A percentile compares a stretch with the other conserved stretches of the same genome.
Evolutionary conservation across 2,888 invertebrate species (phyloP).

Genomic region (Acheta domesticus): DNA sequence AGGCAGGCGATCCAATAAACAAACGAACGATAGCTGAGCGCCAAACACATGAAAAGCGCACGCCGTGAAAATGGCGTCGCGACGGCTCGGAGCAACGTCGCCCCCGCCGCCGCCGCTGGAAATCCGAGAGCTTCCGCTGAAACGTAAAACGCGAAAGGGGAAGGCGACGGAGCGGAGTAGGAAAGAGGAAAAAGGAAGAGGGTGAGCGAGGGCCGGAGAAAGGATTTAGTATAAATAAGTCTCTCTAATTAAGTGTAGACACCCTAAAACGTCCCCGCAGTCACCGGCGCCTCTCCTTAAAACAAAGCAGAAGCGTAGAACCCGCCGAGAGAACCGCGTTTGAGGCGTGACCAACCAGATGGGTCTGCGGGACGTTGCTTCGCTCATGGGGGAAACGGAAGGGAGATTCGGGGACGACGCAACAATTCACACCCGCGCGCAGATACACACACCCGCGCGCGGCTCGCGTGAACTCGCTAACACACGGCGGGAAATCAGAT

Average conservation of each 20-base stretch:
- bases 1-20: background rate
- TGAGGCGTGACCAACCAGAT: too few relatives aligned
- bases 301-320: too few relatives aligned
- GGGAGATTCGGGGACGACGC: too few relatives aligned
- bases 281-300: background rate
- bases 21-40: background rate
- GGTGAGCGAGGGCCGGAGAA: background rate
- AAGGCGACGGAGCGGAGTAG: background rate
- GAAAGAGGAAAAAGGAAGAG: background rate
- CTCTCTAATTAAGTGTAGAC: conserved; percentile 5
- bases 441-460: too few relatives aligned
- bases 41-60: background rate
- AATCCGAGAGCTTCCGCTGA: background rate
- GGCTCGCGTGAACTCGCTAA: too few relatives aligned
- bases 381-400: too few relatives aligned
- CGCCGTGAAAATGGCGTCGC: background rate
- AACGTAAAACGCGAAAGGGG: background rate
- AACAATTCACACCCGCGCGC: too few relatives aligned
- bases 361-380: too few relatives aligned
- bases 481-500: too few relatives aligned
- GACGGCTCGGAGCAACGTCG: background rate
- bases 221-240: background rate
- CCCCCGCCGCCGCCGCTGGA: background rate
- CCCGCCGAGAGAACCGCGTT: too few relatives aligned
- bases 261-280: background rate